A percentile compares a stretch with the other conserved stretches of the same genome.
phyloP scores from a whole-genome alignment of 2,113 vertebrate species.

The Scytalopus superciliaris region DNA sequence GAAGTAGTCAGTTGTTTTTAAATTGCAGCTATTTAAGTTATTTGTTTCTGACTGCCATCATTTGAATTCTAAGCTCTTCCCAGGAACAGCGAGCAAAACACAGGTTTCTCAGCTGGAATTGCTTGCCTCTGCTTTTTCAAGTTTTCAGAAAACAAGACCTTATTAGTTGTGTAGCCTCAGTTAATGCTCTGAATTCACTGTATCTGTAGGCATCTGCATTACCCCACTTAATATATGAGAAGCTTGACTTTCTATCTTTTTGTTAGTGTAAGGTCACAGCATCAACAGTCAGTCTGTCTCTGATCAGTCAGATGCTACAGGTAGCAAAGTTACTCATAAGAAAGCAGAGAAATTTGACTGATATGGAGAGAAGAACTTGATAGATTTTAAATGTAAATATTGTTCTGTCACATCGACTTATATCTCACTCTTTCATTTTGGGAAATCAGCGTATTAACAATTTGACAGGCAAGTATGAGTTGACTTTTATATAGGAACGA shows the following conservation, averaged over 20 bases:
- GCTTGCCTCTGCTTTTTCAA: not conserved
- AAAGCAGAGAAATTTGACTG: not conserved
- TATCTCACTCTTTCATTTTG: not conserved
- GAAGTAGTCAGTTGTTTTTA: not conserved
- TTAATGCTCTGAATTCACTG: not conserved
- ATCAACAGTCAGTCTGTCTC: not conserved
- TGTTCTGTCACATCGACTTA: not conserved
- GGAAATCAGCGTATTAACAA: not conserved
- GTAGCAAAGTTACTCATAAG: not conserved
- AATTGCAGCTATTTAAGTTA: not conserved
- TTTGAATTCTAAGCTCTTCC: not conserved
- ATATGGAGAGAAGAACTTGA: not conserved
- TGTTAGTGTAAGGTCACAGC: not conserved
- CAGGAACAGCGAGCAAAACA: not conserved
- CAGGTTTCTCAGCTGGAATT: not conserved
- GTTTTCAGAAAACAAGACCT: not conserved
- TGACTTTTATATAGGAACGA: not conserved
- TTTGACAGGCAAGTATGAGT: not conserved
- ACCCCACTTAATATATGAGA: not conserved
- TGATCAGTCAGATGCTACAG: not conserved
- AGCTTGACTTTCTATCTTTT: not conserved
- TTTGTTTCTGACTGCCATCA: not conserved
- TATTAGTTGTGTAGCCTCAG: not conserved
- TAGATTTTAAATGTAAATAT: not conserved
- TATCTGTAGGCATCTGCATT: not conserved